These are phyloP conservation scores for Acridotheres tristis DNA, from an alignment of 2,797 vertebrate species.

Conservation along the genomic window DNA sequence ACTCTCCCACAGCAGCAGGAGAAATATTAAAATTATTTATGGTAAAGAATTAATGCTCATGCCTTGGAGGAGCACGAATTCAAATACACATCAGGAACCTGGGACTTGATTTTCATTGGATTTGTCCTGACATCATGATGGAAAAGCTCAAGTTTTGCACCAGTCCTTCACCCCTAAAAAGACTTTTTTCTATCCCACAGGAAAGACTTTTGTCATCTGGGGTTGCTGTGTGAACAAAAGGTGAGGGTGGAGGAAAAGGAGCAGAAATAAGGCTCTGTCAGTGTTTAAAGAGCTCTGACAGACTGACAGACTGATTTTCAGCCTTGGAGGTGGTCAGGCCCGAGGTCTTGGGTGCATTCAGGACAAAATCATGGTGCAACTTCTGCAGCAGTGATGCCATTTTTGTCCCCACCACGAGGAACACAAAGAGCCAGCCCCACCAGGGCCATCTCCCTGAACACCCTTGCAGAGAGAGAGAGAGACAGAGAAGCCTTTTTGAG, in stretches of 20 bases:
- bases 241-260: not conserved
- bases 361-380: not conserved
- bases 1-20: not conserved
- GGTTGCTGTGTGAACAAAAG: not conserved
- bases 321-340: not conserved
- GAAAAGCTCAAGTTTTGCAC: not conserved
- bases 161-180: not conserved
- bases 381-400: not conserved
- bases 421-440: not conserved
- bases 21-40: not conserved
- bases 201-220: not conserved
- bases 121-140: not conserved
- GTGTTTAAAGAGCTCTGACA: not conserved
- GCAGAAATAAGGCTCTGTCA: not conserved
- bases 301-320: not conserved
- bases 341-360: not conserved
- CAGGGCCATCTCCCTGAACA: not conserved
- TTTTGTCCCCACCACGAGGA: not conserved
- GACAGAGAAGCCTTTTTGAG: not conserved
- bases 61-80: not conserved
- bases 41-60: not conserved
- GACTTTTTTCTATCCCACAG: not conserved
- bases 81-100: rapidly evolving
- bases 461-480: not conserved
- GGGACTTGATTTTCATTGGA: not conserved